These are phyloP conservation scores for Ephydatia muelleri DNA, from an alignment of 37 sponge, comb jelly and placozoan species.

Conservation along the genomic window DNA sequence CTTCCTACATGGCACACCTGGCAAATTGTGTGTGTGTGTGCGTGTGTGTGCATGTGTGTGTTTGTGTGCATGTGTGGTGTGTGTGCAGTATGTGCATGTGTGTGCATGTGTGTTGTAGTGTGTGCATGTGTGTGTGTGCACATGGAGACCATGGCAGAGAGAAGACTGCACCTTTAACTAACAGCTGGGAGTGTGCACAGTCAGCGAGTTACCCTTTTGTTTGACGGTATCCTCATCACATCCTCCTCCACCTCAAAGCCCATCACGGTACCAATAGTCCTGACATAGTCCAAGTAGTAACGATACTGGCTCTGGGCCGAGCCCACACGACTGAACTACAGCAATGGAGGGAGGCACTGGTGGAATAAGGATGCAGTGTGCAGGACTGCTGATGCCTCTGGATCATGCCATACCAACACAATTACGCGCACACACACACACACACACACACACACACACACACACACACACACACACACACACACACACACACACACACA, in stretches of 20 bases:
- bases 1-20: constrained; percentile 81
- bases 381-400: too few species aligned
- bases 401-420: too few species aligned
- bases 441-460: neutral
- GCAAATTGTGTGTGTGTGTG: neutral
- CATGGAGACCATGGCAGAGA: too few species aligned
- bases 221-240: constrained; percentile 92
- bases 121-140: too few species aligned
- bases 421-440: neutral
- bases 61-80: neutral
- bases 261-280: constrained; percentile 64
- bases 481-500: constrained; percentile 20
- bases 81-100: too few species aligned
- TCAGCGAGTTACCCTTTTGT: constrained; percentile 75
- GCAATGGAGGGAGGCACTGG: neutral
- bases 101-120: too few species aligned
- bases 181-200: too few species aligned
- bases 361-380: neutral
- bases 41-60: neutral
- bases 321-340: constrained; percentile 51
- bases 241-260: constrained; percentile 89
- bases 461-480: constrained; percentile 3
- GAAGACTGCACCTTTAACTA: too few species aligned
- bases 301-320: constrained; percentile 73
- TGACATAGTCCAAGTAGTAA: constrained; percentile 84